Evolutionary conservation across 2,888 invertebrate genomes (phyloP), one percentile per base, ranked within the genome.

Genomic region (Argynnis bischoffii): DNA sequence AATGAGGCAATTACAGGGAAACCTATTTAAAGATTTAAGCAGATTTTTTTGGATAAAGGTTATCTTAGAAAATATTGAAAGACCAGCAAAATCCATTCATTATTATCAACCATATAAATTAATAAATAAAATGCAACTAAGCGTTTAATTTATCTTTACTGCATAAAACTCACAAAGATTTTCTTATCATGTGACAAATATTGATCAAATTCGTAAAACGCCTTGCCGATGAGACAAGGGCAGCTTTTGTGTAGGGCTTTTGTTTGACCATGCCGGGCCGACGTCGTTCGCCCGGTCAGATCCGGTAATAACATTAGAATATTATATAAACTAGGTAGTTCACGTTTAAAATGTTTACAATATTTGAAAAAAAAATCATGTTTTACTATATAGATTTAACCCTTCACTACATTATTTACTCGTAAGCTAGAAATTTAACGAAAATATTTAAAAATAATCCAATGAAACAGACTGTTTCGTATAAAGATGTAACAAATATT

Each of bases 201-300:
- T 76, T 64, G 68, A 74, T 60, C 71, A 47, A 72, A 71, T 75
- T 76, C 72, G 73, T 73, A 70, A 74, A 80, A 78, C 76, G 73
- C 69, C 14, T 46, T 76, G 74, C 75, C 73, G 69, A 74, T 70
- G 65, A 79, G 80, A 77, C 74, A 77, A 77, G 74, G 77, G 73
- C 71, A 73, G 78, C 86, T 77, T 83, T 88, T 88, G 87, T 89
- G 85, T 77, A 80, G 77, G 76, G 80, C 88, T 85, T 86, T 90
- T 90, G 89, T 90, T 86, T 86, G 85, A 80, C 78, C 79, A 80
- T 80, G 50, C n/a, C 50, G 16, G n/a, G n/a, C 50, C n/a, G 16
- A 2, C 80, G 35, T 41, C 35, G 35, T 16, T 41, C 85, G 83
- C 84, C 84, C 81, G 81, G 84, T 81, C 80, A 84, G 86, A 81